Conservation (phyloP, 2,888 invertebrate genomes). For the Cryptophagus acutangulus region DNA sequence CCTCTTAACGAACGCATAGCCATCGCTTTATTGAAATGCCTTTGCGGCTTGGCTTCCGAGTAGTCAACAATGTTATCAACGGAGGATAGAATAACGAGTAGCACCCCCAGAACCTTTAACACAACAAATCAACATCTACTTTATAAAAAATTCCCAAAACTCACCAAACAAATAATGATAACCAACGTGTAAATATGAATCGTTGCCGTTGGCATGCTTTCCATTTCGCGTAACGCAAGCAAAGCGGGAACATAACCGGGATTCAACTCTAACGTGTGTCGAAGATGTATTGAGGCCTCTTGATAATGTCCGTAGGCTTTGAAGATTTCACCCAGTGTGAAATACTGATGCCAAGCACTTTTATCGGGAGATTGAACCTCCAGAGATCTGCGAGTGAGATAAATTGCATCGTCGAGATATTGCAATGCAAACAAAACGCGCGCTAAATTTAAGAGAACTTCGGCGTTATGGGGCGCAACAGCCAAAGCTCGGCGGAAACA, state of each 20-base stretch:
- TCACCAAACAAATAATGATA: slow-evolving; percentile 81
- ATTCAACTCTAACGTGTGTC: slow-evolving; percentile 76
- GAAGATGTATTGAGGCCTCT: slow-evolving; percentile 78
- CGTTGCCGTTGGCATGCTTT: slow-evolving; percentile 71
- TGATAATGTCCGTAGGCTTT: slow-evolving; percentile 87
- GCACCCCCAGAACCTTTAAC: slow-evolving; percentile 71
- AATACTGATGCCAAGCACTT: slow-evolving; percentile 88
- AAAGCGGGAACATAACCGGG: slow-evolving; percentile 82
- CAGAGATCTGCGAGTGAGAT: slow-evolving; percentile 76
- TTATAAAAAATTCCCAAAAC: slow-evolving; percentile 25
- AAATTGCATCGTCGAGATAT: slow-evolving; percentile 86
- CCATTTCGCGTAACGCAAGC: slow-evolving; percentile 75
- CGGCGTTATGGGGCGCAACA: slow-evolving; percentile 81
- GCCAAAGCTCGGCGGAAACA: slow-evolving; percentile 82
- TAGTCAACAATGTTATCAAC: slow-evolving; percentile 51
- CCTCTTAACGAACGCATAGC: slow-evolving; percentile 46
- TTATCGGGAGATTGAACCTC: slow-evolving; percentile 81
- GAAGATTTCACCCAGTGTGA: slow-evolving; percentile 86
- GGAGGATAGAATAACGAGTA: slow-evolving; percentile 76
- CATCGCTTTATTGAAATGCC: slow-evolving; percentile 85
- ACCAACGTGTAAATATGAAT: slow-evolving; percentile 82
- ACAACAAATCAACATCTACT: slow-evolving; percentile 5
- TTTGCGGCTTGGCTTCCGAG: slow-evolving; percentile 47
- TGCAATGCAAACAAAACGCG: slow-evolving; percentile 80
- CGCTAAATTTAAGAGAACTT: slow-evolving; percentile 78